Percentiles rank a stretch among this genome's conserved stretches.
These are phyloP conservation scores for Acanthaster planci DNA, from an alignment of 35 echinoderm and acorn worm genomes.

Conservation along the genomic window DNA sequence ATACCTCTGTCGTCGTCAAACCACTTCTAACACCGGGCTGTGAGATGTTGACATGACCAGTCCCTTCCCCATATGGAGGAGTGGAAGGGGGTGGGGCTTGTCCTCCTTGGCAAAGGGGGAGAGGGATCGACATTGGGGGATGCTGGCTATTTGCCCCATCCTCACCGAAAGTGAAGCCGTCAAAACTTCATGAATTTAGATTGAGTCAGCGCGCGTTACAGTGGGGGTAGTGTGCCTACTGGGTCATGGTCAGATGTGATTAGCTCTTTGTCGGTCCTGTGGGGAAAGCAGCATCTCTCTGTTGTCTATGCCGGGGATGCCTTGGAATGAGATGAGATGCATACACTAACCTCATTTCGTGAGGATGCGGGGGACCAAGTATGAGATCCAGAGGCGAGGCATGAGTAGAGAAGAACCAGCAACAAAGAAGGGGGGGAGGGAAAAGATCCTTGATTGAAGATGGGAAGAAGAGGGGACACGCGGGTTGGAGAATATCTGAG, in stretches of 20 bases:
- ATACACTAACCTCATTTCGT: conserved; percentile 27
- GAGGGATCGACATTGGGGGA: not conserved
- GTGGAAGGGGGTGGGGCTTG: no score
- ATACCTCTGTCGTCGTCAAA: not conserved
- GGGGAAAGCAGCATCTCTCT: conserved; percentile 1
- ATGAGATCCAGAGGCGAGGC: not conserved
- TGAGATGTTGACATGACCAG: conserved; percentile 13
- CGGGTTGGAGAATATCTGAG: not conserved
- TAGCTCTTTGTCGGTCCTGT: conserved; percentile 21
- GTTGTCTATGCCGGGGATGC: conserved; percentile 4
- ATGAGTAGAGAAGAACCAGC: not conserved
- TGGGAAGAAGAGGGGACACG: not conserved
- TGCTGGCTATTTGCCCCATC: not conserved
- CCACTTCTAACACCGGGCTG: not conserved
- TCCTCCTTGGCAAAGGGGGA: not conserved
- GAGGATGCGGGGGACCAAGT: not conserved
- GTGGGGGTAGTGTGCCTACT: conserved; percentile 27
- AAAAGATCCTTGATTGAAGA: not conserved
- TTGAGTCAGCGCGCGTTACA: conserved; percentile 36
- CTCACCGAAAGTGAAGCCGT: conserved; percentile 26
- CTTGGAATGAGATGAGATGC: conserved; percentile 22
- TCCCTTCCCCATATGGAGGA: not conserved
- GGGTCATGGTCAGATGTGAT: conserved; percentile 48
- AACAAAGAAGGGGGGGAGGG: not conserved
- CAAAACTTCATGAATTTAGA: conserved; percentile 78